Evolutionary conservation across 2,888 invertebrate genomes (phyloP).

Genomic region (Himalopsyche kuldschensis): DNA sequence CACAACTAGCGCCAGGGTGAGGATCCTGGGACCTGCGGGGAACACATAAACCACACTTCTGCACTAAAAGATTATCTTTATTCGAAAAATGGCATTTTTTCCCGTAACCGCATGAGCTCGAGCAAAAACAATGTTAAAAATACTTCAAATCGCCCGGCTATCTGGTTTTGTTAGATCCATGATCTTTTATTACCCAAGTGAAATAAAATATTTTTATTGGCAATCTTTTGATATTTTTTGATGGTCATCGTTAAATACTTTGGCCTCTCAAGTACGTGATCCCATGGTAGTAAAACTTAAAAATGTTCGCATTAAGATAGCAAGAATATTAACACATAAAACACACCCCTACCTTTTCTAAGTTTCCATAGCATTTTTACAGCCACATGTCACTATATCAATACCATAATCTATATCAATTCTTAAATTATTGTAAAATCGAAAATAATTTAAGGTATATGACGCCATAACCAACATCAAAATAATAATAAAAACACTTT

Average conservation of each 20-base stretch:
- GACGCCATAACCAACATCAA: no score
- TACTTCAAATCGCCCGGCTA: not conserved
- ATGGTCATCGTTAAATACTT: not conserved
- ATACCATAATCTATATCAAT: no score
- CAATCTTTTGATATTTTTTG: slow-evolving; percentile 1
- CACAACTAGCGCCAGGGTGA: slow-evolving; percentile 11
- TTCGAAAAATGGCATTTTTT: not conserved
- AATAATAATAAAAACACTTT: no score
- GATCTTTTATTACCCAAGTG: not conserved
- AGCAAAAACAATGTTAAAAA: not conserved
- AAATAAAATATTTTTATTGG: not conserved
- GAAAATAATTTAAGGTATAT: no score
- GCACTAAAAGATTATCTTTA: slow-evolving; percentile 8
- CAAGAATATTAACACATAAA: not conserved
- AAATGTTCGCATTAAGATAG: not conserved
- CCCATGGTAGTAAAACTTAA: not conserved
- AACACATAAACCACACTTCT: slow-evolving; percentile 2
- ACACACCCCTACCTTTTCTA: not conserved
- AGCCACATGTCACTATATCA: no score
- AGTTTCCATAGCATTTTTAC: no score
- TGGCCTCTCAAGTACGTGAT: not conserved
- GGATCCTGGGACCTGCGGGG: not conserved
- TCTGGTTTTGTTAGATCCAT: not conserved
- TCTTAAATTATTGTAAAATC: no score
- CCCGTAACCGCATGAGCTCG: not conserved